These are phyloP conservation scores for Argynnis bischoffii DNA, from an alignment of 2,888 invertebrate genomes.

Conservation along the genomic window DNA sequence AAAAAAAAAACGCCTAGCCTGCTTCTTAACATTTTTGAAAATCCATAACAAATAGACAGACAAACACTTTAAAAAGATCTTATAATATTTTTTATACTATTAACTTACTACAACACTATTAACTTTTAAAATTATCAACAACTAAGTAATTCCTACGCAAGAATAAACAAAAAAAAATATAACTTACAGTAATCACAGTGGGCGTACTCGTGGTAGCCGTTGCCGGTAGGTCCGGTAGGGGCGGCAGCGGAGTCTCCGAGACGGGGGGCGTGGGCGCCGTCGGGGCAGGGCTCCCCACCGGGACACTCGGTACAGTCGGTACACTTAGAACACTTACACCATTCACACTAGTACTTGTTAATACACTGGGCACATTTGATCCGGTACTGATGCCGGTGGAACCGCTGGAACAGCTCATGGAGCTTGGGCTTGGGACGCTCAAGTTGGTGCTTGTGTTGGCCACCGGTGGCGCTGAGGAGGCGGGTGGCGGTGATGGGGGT, in stretches of 20 bases:
- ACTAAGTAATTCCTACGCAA: too few species aligned
- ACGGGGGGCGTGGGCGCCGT: slow-evolving; percentile 37
- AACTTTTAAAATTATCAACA: too few species aligned
- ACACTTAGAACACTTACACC: slow-evolving; percentile 33
- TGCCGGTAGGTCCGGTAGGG: slow-evolving; percentile 20
- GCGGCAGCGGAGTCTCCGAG: slow-evolving; percentile 23
- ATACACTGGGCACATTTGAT: slow-evolving; percentile 31
- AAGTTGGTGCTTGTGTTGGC: slow-evolving; percentile 41
- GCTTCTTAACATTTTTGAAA: too few species aligned
- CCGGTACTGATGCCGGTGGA: slow-evolving; percentile 60
- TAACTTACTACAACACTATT: too few species aligned
- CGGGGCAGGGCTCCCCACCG: slow-evolving; percentile 33
- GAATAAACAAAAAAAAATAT: not conserved
- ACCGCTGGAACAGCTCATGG: slow-evolving; percentile 44
- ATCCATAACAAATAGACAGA: too few species aligned
- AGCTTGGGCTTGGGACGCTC: slow-evolving; percentile 28
- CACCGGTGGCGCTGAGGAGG: slow-evolving; percentile 62
- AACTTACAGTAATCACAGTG: slow-evolving; percentile 41
- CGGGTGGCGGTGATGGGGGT: slow-evolving; percentile 72
- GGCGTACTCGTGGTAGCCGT: slow-evolving; percentile 33
- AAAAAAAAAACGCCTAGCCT: too few species aligned
- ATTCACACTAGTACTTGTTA: slow-evolving; percentile 33
- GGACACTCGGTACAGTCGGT: slow-evolving; percentile 21
- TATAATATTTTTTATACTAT: too few species aligned
- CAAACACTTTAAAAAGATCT: too few species aligned